Percentiles rank a stretch among this genome's conserved stretches.
phyloP scores from a whole-genome alignment of 2,888 invertebrate genomes.

The Andricus quercusramuli region DNA sequence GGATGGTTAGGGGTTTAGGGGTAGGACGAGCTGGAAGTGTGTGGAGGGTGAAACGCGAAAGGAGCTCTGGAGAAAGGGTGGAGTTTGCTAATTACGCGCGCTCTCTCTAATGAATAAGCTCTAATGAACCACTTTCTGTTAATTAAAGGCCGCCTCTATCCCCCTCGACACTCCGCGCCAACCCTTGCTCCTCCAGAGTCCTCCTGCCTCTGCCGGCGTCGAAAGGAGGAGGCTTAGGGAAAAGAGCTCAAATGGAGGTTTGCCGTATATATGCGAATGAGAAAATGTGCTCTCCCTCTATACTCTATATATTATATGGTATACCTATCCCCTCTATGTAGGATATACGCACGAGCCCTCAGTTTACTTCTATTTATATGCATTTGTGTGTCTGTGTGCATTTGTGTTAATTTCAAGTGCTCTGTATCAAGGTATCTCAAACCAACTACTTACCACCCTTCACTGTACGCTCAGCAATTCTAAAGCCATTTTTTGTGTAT shows the following conservation, averaged over 20 bases:
- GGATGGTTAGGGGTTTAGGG: slow-evolving; percentile 53
- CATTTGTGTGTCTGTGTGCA: not conserved
- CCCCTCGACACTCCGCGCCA: slow-evolving; percentile 62
- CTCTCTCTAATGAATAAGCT: slow-evolving; percentile 94
- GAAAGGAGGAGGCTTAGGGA: slow-evolving; percentile 71
- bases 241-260: slow-evolving; percentile 70
- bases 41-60: slow-evolving; percentile 71
- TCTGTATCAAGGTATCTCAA: not conserved
- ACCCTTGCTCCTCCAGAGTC: slow-evolving; percentile 48
- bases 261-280: slow-evolving; percentile 57
- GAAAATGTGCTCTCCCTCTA: slow-evolving; percentile 27
- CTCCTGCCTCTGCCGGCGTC: slow-evolving; percentile 52
- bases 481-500: too few relatives aligned
- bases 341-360: not conserved
- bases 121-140: slow-evolving; percentile 95
- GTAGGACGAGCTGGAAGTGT: slow-evolving; percentile 56
- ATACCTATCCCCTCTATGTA: slow-evolving; percentile 13
- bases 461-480: too few relatives aligned
- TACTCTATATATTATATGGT: not conserved
- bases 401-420: not conserved
- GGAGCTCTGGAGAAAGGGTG: slow-evolving; percentile 79
- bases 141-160: slow-evolving; percentile 87
- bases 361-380: not conserved
- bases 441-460: not conserved
- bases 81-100: slow-evolving; percentile 91